Evolutionary conservation across 2,113 vertebrate genomes (phyloP).

Genomic region (Ameiurus melas): DNA sequence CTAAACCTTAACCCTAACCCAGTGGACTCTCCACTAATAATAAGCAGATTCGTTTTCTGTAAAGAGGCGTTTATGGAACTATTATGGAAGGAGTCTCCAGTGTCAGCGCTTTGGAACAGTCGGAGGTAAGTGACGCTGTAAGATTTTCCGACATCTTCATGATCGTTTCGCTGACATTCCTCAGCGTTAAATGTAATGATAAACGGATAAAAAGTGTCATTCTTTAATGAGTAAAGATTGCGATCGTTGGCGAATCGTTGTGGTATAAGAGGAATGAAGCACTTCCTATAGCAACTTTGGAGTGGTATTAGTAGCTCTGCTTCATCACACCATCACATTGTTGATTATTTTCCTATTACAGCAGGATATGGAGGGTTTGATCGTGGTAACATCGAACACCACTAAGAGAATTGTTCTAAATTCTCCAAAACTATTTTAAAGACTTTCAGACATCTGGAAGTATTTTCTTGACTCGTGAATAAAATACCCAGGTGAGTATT

Average conservation of each 20-base stretch:
- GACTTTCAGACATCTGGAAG: background rate
- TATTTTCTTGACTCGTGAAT: background rate
- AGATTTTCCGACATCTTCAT: too few relatives aligned
- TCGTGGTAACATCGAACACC: background rate
- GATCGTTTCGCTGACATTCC: background rate
- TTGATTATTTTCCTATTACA: background rate
- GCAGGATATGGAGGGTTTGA: background rate
- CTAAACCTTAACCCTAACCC: too few relatives aligned
- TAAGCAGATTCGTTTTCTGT: background rate
- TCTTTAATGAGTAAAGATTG: background rate
- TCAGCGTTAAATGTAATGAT: background rate
- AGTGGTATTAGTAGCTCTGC: background rate
- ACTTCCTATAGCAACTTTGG: background rate
- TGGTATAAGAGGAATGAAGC: background rate
- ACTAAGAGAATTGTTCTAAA: background rate
- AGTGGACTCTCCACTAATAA: background rate
- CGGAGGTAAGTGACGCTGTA: background rate
- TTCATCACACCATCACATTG: background rate
- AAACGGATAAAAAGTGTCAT: background rate
- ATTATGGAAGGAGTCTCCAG: conserved; percentile 2
- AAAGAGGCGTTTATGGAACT: background rate
- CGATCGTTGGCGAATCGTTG: background rate
- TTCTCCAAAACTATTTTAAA: background rate
- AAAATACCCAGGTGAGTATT: background rate
- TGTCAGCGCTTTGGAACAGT: background rate